phyloP scores from a whole-genome alignment of 2,888 invertebrate species.

The Drosophila rellima region DNA sequence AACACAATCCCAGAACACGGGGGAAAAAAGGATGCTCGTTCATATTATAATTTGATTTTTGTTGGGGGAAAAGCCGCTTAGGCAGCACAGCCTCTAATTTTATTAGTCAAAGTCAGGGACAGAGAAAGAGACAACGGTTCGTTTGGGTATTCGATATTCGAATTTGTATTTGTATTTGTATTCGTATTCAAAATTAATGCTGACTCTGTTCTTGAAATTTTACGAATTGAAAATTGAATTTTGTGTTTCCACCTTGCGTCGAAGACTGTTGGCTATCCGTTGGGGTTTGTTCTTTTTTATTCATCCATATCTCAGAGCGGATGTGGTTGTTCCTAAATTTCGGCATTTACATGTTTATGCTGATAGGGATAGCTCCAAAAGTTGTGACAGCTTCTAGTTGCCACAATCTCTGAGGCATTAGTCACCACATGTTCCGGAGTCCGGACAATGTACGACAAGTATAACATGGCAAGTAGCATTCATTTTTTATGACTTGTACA shows the following conservation, averaged over 20 bases:
- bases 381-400: constrained; percentile 25
- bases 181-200: constrained; percentile 52
- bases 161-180: not conserved
- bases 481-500: constrained; percentile 49
- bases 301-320: constrained; percentile 15
- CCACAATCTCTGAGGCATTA: constrained; percentile 41
- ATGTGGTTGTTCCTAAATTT: constrained; percentile 29
- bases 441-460: constrained; percentile 39
- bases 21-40: constrained; percentile 37
- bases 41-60: constrained; percentile 70
- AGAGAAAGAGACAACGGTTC: not conserved
- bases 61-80: constrained; percentile 62
- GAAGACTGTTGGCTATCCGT: constrained; percentile 3
- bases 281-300: not conserved
- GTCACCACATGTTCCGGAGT: constrained; percentile 36
- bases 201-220: constrained; percentile 45
- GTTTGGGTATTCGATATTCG: constrained; percentile 19
- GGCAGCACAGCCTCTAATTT: constrained; percentile 38
- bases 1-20: constrained; percentile 5
- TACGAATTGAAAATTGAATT: constrained; percentile 28
- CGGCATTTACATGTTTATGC: constrained; percentile 5
- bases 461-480: constrained; percentile 5
- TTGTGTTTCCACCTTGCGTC: constrained; percentile 22
- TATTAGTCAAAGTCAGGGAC: constrained; percentile 37
- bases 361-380: constrained; percentile 16